Conservation (phyloP, 2,888 invertebrate genomes). For the Lordiphosa fenestrarum region DNA sequence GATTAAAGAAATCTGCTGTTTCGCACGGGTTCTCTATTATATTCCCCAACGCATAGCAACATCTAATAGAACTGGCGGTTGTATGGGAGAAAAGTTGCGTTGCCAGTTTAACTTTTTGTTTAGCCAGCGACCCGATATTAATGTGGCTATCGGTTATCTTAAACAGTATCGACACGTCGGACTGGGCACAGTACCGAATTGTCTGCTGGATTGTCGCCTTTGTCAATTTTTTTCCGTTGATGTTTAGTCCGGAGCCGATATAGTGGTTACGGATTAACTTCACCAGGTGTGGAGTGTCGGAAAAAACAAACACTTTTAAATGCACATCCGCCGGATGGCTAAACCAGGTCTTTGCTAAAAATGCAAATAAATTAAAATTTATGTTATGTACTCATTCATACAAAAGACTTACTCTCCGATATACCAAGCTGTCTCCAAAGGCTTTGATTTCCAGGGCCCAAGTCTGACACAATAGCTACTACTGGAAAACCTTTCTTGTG, state of each 20-base stretch:
- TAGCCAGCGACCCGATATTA: slow-evolving; percentile 9
- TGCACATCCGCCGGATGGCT: not conserved
- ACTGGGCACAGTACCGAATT: slow-evolving; percentile 11
- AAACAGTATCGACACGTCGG: slow-evolving; percentile 8
- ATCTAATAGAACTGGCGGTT: slow-evolving; percentile 17
- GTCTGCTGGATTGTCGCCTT: slow-evolving; percentile 21
- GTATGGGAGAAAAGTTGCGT: slow-evolving; percentile 4
- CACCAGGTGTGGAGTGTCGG: not conserved
- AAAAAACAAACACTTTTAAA: slow-evolving; percentile 21
- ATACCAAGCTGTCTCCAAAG: slow-evolving; percentile 1
- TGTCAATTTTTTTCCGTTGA: slow-evolving; percentile 10
- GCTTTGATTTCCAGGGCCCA: not conserved
- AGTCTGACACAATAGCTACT: too few relatives aligned
- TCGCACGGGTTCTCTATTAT: slow-evolving; percentile 6
- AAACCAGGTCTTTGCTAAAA: slow-evolving; percentile 4
- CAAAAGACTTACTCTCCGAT: not conserved
- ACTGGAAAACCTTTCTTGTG: too few relatives aligned
- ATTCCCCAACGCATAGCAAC: slow-evolving; percentile 5
- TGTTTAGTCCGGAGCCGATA: not conserved
- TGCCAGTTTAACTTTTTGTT: slow-evolving; percentile 9
- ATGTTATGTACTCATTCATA: slow-evolving; percentile 2
- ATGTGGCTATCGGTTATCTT: slow-evolving; percentile 21
- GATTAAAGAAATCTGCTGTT: slow-evolving; percentile 3
- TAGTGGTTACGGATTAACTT: too few relatives aligned
- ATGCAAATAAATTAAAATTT: slow-evolving; percentile 2